Percentiles rank a stretch among this genome's conserved stretches.
Conservation (phyloP, 2,888 invertebrate genomes). For the Anoplius nigerrimus region DNA sequence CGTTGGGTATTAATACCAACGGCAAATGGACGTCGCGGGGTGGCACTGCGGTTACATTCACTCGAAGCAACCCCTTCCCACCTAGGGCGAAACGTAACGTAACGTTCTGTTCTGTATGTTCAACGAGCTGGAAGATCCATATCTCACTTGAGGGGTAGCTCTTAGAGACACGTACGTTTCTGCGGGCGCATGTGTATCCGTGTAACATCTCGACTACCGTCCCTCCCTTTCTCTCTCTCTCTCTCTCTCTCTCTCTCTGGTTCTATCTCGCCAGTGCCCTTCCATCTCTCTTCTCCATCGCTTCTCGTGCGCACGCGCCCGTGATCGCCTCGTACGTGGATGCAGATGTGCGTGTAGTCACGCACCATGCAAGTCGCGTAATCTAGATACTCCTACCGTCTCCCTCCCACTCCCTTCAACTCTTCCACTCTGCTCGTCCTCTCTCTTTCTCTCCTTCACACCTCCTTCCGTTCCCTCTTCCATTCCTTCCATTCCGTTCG, state of each 20-base stretch:
- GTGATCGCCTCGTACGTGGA: constrained; percentile 16
- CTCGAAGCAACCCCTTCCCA: constrained; percentile 60
- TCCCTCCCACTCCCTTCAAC: constrained; percentile 22
- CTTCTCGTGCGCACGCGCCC: constrained; percentile 17
- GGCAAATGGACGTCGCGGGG: constrained; percentile 10
- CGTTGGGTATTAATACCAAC: constrained; percentile 41
- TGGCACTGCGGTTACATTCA: constrained; percentile 57
- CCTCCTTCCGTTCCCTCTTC: constrained; percentile 4
- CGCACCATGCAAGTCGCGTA: constrained; percentile 18
- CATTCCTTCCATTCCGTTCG: constrained; percentile 2
- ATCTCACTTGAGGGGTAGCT: constrained; percentile 67
- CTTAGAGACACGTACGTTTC: constrained; percentile 48
- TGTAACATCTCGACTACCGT: constrained; percentile 4
- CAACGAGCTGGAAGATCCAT: constrained; percentile 72
- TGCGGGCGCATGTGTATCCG: constrained; percentile 7
- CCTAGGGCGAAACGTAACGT: constrained; percentile 56
- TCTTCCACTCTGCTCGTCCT: constrained; percentile 19
- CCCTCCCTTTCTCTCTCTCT: not conserved
- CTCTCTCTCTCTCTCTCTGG: not conserved
- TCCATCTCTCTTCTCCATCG: not conserved
- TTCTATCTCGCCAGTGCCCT: too few species aligned
- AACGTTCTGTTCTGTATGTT: constrained; percentile 64
- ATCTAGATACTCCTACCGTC: constrained; percentile 31
- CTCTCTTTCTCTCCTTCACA: constrained; percentile 26
- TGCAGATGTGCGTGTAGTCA: constrained; percentile 21